A percentile compares a stretch with the other conserved stretches of the same genome.
Evolutionary conservation across 2,113 vertebrate genomes (phyloP).

Genomic region (Aldabrachelys gigantea): DNA sequence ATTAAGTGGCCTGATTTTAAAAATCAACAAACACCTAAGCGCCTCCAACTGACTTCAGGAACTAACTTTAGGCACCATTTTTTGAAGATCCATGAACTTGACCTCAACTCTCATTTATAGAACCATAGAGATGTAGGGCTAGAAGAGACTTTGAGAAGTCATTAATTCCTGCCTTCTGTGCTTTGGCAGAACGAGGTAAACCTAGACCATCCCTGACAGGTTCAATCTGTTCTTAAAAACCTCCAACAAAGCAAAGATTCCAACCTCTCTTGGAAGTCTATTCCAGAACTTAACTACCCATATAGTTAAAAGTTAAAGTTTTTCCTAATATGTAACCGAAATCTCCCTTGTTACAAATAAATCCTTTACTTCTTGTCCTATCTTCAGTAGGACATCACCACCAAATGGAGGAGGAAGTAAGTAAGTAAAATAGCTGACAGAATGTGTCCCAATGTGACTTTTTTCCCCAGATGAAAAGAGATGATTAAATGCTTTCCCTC

Average conservation of each 20-base stretch:
- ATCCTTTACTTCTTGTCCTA: neutral
- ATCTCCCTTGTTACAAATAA: neutral
- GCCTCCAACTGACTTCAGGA: conserved; percentile 23
- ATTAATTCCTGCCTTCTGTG: neutral
- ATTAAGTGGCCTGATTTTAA: conserved; percentile 23
- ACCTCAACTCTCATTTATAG: conserved; percentile 17
- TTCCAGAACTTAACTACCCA: neutral
- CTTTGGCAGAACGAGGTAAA: neutral
- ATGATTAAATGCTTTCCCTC: neutral
- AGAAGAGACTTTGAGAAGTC: neutral
- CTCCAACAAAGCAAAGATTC: neutral
- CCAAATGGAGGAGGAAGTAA: neutral
- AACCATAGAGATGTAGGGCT: neutral
- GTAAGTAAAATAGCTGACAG: neutral
- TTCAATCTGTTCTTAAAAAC: neutral
- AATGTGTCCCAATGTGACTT: neutral
- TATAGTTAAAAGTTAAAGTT: neutral
- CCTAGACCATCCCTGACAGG: neutral
- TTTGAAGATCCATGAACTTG: conserved; percentile 16
- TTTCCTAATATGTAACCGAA: neutral
- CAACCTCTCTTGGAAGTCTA: neutral
- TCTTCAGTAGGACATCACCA: neutral
- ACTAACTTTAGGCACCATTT: conserved; percentile 43
- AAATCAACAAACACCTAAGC: conserved; percentile 48
- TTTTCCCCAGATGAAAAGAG: neutral